These are phyloP conservation scores for Austrolebias charrua DNA, from an alignment of 2,797 vertebrate species.

Conservation along the genomic window DNA sequence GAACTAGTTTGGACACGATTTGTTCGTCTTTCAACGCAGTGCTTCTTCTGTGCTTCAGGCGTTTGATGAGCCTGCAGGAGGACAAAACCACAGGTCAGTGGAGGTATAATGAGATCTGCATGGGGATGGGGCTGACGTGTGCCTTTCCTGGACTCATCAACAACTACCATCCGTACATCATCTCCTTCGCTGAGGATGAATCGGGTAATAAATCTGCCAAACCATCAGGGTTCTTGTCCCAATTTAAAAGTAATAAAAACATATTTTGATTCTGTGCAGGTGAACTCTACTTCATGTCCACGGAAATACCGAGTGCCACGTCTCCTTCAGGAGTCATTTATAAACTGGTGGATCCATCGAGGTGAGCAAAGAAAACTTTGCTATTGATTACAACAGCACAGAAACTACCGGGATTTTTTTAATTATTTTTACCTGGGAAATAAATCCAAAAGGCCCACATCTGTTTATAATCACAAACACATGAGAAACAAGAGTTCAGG, in stretches of 20 bases:
- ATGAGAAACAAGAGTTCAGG: neutral
- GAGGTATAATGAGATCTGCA: slow-evolving; percentile 91
- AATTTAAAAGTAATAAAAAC: too few relatives aligned
- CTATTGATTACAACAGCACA: too few relatives aligned
- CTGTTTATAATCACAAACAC: neutral
- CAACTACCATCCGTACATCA: slow-evolving; percentile 92
- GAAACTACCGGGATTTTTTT: too few relatives aligned
- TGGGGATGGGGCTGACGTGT: slow-evolving; percentile 90
- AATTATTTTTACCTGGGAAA: neutral
- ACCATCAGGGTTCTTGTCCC: neutral
- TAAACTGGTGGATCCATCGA: slow-evolving; percentile 91
- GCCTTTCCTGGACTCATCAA: slow-evolving; percentile 92
- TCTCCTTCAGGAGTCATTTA: slow-evolving; percentile 88
- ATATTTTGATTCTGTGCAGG: slow-evolving; percentile 71
- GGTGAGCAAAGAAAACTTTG: slow-evolving; percentile 77
- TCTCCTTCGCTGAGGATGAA: slow-evolving; percentile 96
- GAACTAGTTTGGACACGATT: neutral
- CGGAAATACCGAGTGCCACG: slow-evolving; percentile 85
- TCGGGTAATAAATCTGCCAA: slow-evolving; percentile 78
- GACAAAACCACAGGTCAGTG: slow-evolving; percentile 78
- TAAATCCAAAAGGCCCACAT: neutral
- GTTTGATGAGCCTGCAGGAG: slow-evolving; percentile 92
- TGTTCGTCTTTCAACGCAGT: neutral
- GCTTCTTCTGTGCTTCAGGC: slow-evolving; percentile 68
- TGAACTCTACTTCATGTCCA: slow-evolving; percentile 96